phyloP scores from a whole-genome alignment of 2,888 invertebrate species.

The Xestia sexstrigata region DNA sequence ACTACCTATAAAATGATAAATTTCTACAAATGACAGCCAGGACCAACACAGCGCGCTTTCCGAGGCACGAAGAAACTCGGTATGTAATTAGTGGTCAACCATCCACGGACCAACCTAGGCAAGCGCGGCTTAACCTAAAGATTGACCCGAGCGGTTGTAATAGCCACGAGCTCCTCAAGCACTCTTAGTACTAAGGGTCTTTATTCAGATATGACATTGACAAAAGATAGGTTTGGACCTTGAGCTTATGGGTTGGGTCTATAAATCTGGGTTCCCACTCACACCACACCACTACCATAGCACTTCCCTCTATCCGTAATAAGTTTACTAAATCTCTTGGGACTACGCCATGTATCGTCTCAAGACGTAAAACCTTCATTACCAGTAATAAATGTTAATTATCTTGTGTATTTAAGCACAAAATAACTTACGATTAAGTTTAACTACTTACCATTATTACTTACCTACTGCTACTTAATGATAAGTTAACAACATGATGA shows the following conservation, averaged over 20 bases:
- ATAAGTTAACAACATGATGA: background rate
- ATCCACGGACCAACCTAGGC: no score
- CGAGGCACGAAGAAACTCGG: no score
- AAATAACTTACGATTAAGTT: slow-evolving; percentile 19
- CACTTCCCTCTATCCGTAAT: background rate
- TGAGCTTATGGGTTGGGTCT: background rate
- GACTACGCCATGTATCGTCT: slow-evolving; percentile 15
- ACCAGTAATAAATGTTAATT: slow-evolving; percentile 41
- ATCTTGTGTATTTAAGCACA: slow-evolving; percentile 6
- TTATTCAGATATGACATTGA: background rate
- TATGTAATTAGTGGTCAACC: no score
- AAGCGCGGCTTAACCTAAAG: no score
- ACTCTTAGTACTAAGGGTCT: no score
- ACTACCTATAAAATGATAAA: no score
- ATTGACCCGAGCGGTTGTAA: no score
- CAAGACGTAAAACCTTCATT: slow-evolving; percentile 21
- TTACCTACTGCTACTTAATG: background rate
- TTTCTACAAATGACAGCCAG: no score
- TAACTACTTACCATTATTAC: background rate
- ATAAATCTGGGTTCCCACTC: background rate
- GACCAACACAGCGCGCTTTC: no score
- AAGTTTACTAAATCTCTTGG: slow-evolving; percentile 25
- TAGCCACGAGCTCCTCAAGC: no score
- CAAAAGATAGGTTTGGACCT: background rate
- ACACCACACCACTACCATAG: background rate